Conservation (phyloP, 2,797 vertebrate genomes). For the Xiphorhynchus erythropygius region DNA sequence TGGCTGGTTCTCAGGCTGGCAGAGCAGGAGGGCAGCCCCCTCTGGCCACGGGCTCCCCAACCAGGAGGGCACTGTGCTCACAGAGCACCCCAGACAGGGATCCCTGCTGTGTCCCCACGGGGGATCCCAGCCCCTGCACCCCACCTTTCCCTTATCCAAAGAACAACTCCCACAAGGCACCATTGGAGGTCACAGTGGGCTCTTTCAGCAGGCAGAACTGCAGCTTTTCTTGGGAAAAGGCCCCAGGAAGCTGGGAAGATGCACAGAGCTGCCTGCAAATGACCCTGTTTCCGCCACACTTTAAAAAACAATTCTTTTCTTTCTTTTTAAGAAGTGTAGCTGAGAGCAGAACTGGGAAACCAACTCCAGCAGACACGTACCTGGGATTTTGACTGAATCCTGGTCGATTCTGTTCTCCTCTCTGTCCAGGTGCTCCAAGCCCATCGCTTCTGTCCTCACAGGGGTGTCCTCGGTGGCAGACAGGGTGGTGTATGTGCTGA, state of each 20-base stretch:
- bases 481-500: constrained; percentile 93
- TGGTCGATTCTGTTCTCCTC: constrained; percentile 30
- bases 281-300: background rate
- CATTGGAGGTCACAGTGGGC: accelerated
- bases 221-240: background rate
- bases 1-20: background rate
- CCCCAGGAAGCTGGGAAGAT: background rate
- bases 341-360: background rate
- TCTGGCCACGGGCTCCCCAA: background rate
- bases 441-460: constrained; percentile 52
- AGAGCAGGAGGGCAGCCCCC: background rate
- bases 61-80: background rate
- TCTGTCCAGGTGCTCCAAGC: constrained; percentile 1
- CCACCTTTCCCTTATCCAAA: background rate
- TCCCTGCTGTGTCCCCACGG: background rate
- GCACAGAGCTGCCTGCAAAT: background rate
- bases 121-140: background rate
- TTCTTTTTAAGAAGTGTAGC: background rate
- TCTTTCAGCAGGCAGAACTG: background rate
- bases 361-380: constrained; percentile 64
- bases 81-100: background rate
- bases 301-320: accelerated
- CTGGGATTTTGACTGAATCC: constrained; percentile 74
- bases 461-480: constrained; percentile 80
- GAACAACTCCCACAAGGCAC: background rate